Conservation (phyloP, 2,797 vertebrate genomes). For the Darevskia nairensis region DNA sequence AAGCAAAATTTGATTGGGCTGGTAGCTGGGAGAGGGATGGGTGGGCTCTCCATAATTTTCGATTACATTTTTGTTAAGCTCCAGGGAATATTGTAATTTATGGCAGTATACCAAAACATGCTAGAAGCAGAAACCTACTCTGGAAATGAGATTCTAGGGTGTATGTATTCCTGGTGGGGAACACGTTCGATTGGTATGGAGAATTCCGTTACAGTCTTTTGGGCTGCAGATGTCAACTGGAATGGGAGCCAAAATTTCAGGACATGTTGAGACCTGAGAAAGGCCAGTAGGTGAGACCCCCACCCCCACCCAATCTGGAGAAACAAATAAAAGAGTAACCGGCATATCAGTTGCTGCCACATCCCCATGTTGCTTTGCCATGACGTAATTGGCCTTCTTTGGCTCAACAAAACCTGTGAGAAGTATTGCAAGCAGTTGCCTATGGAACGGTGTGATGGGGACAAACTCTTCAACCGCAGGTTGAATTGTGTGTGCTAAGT, state of each 20-base stretch:
- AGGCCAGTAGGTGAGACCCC: not conserved
- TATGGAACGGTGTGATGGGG: not conserved
- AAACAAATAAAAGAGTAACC: not conserved
- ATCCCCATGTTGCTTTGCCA: not conserved
- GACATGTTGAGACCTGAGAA: not conserved
- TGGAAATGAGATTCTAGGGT: not conserved
- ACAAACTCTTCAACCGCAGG: not conserved
- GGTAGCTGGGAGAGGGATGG: not conserved
- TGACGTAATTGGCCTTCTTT: not conserved
- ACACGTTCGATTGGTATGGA: conserved; percentile 33
- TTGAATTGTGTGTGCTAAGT: not conserved
- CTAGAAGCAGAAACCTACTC: not conserved
- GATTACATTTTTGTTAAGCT: conserved; percentile 56
- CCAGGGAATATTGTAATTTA: conserved; percentile 30
- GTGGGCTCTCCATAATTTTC: not conserved
- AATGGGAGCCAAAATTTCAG: not conserved
- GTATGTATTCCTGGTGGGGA: conserved; percentile 26
- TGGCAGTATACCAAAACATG: conserved; percentile 2
- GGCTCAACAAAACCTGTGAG: not conserved
- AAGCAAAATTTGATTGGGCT: not conserved
- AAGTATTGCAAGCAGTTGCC: not conserved
- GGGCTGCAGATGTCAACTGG: not conserved
- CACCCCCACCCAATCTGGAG: too few species aligned
- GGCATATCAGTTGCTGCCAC: not conserved
- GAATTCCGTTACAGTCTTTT: not conserved